These are phyloP conservation scores for Heliconius charithonia DNA, from an alignment of 2,888 invertebrate genomes.

Conservation along the genomic window DNA sequence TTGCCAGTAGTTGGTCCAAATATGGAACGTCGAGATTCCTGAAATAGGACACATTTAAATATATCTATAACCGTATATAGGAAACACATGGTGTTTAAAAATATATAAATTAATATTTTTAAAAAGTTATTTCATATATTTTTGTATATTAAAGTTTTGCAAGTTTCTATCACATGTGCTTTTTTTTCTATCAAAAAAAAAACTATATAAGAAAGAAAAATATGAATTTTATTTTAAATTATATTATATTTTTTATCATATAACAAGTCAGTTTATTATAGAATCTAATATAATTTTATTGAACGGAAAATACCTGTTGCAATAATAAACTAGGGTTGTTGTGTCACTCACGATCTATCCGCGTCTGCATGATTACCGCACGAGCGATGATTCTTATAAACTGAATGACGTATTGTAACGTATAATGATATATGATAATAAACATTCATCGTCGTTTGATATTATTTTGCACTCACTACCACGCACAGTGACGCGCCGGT, in stretches of 20 bases:
- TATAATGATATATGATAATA: conserved; percentile 10
- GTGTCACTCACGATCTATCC: neutral
- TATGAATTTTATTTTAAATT: neutral
- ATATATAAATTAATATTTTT: neutral
- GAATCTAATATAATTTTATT: neutral
- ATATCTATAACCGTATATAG: neutral
- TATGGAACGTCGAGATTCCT: conserved; percentile 8
- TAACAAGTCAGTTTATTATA: neutral
- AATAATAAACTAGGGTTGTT: neutral
- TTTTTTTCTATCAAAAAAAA: too few relatives aligned
- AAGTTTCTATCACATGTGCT: too few relatives aligned
- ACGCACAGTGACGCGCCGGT: neutral
- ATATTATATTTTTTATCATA: neutral
- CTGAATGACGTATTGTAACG: conserved; percentile 7
- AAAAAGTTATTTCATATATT: neutral
- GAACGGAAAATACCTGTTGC: neutral
- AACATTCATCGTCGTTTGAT: neutral
- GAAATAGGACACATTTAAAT: neutral
- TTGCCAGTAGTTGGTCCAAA: conserved; percentile 14
- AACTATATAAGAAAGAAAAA: too few relatives aligned
- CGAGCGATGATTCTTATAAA: neutral
- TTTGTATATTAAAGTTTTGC: neutral
- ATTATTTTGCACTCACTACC: conserved; percentile 6
- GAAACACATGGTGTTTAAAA: neutral
- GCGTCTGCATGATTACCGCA: neutral